phyloP scores from a whole-genome alignment of 1,140 invertebrate species.

The Caenorhabditis inopinata region DNA sequence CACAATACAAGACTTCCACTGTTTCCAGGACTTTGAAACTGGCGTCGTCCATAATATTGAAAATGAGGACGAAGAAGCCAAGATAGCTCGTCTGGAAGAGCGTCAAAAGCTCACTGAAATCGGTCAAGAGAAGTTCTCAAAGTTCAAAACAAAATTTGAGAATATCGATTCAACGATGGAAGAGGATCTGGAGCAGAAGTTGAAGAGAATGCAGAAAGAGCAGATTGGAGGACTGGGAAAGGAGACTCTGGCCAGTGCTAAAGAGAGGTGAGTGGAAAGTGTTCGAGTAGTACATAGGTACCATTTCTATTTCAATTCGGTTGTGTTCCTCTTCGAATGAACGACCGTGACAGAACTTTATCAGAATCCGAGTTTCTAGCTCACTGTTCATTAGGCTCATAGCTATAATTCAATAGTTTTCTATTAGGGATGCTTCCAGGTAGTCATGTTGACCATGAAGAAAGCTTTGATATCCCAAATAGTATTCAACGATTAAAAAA shows the following conservation, averaged over 20 bases:
- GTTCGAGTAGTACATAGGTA: conserved; percentile 8
- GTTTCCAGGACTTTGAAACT: conserved; percentile 43
- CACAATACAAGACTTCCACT: no score
- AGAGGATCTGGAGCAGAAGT: conserved; percentile 50
- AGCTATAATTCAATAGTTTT: no score
- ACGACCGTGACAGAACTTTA: no score
- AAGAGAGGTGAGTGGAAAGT: conserved; percentile 51
- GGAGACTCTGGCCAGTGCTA: conserved; percentile 56
- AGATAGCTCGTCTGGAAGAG: conserved; percentile 41
- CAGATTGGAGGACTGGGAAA: conserved; percentile 57
- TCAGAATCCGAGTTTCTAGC: no score
- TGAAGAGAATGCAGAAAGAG: conserved; percentile 51
- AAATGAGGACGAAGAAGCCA: conserved; percentile 35
- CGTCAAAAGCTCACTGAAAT: conserved; percentile 52
- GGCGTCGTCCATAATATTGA: conserved; percentile 37
- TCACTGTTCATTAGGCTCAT: no score
- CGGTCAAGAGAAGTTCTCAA: conserved; percentile 55
- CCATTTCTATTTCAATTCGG: no score
- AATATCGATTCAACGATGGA: conserved; percentile 49
- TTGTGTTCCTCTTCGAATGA: no score
- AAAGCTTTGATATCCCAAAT: no score
- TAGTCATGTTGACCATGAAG: no score
- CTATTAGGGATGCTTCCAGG: no score
- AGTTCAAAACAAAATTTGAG: conserved; percentile 54
- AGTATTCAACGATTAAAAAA: no score